phyloP scores from a whole-genome alignment of 2,113 vertebrate species.

The Tenrec ecaudatus region DNA sequence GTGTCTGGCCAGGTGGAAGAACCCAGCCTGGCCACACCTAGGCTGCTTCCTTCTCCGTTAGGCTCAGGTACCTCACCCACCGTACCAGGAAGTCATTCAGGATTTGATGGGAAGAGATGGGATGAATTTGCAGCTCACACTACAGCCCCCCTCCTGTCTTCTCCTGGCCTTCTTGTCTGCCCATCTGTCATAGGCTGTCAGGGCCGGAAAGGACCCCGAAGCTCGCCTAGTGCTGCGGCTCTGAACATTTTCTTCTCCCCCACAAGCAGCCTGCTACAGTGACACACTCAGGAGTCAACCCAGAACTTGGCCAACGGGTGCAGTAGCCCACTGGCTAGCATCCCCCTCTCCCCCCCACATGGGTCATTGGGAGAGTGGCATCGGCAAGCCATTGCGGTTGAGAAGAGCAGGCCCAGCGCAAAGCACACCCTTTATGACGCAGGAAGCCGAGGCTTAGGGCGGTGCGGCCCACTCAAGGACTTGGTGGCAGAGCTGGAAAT shows the following conservation, averaged over 20 bases:
- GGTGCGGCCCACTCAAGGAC: neutral
- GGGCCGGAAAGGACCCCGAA: neutral
- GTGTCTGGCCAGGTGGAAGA: neutral
- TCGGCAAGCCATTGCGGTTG: neutral
- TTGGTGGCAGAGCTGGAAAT: neutral
- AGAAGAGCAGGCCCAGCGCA: neutral
- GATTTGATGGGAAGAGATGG: neutral
- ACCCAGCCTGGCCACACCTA: neutral
- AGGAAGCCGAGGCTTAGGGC: neutral
- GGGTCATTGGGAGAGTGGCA: accelerated
- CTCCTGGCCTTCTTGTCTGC: neutral
- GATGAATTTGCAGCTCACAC: neutral
- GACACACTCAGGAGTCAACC: neutral
- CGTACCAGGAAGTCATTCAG: neutral
- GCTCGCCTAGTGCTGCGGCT: neutral
- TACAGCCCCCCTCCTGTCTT: neutral
- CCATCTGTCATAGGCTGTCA: neutral
- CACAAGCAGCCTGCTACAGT: neutral
- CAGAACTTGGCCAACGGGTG: neutral
- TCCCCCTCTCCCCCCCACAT: neutral
- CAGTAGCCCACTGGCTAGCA: neutral
- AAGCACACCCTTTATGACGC: neutral
- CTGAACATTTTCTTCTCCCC: neutral
- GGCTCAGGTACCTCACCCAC: neutral
- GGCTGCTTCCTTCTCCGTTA: neutral